Evolutionary conservation across 2,797 vertebrate species (phyloP).

Genomic region (Cyprinodon diabolis): DNA sequence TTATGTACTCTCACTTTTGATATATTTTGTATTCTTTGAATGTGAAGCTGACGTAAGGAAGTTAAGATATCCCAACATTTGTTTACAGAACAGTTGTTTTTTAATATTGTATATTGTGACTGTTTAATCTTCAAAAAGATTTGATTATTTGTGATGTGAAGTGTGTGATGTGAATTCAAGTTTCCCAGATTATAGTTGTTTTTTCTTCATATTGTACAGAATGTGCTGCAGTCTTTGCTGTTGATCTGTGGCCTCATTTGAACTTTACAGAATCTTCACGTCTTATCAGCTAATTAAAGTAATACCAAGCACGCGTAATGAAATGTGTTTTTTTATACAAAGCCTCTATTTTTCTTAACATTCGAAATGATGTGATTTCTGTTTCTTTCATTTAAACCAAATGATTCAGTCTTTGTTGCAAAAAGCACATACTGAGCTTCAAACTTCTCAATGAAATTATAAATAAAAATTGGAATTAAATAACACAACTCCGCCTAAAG

Average conservation of each 20-base stretch:
- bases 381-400: neutral
- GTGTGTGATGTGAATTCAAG: conserved; percentile 42
- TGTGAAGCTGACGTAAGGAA: conserved; percentile 35
- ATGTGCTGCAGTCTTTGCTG: conserved; percentile 49
- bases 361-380: neutral
- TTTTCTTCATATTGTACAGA: conserved; percentile 46
- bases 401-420: neutral
- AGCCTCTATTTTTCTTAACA: neutral
- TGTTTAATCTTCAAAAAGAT: conserved; percentile 22
- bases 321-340: conserved; percentile 18
- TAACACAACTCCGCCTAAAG: too few species aligned
- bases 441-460: neutral
- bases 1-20: conserved; percentile 45
- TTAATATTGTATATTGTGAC: conserved; percentile 29
- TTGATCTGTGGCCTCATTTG: conserved; percentile 59
- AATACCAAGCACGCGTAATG: conserved; percentile 35
- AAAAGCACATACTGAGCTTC: neutral
- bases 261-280: conserved; percentile 60
- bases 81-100: conserved; percentile 11
- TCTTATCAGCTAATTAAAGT: conserved; percentile 69
- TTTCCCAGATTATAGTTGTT: conserved; percentile 53
- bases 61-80: conserved; percentile 28
- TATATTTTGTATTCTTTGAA: conserved; percentile 51
- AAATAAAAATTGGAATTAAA: neutral
- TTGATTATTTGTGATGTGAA: conserved; percentile 55